These are phyloP conservation scores for Rhogogaster chlorosoma DNA, from an alignment of 2,888 invertebrate genomes.

Conservation along the genomic window DNA sequence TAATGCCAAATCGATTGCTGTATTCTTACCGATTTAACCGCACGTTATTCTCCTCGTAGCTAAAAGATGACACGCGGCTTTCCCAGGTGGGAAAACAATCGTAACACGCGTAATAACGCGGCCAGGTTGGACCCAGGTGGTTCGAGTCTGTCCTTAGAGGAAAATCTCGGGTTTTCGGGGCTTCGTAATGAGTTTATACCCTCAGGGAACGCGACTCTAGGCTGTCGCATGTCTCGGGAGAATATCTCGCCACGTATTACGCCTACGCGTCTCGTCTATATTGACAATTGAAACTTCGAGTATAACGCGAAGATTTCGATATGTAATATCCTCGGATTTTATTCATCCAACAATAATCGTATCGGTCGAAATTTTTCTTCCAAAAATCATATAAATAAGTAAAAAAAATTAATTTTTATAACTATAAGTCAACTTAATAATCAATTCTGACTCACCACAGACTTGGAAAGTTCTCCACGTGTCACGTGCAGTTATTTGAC, in stretches of 20 bases:
- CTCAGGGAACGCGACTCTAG: background rate
- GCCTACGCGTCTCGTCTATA: background rate
- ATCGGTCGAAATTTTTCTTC: background rate
- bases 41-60: background rate
- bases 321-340: background rate
- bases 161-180: slow-evolving; percentile 25
- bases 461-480: slow-evolving; percentile 68
- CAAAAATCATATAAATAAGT: background rate
- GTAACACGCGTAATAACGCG: slow-evolving; percentile 6
- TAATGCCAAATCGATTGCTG: background rate
- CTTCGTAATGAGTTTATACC: slow-evolving; percentile 45
- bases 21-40: background rate
- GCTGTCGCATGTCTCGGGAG: slow-evolving; percentile 5
- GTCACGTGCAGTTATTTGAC: slow-evolving; percentile 69
- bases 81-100: slow-evolving; percentile 1
- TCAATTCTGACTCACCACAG: slow-evolving; percentile 55
- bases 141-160: background rate
- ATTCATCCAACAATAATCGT: background rate
- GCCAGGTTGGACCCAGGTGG: slow-evolving; percentile 18
- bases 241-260: background rate
- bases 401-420: background rate
- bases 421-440: background rate
- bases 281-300: slow-evolving; percentile 1
- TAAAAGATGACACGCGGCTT: background rate
- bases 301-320: background rate